Percentiles rank a stretch among this genome's conserved stretches.
These are phyloP conservation scores for Acanthornis magna DNA, from an alignment of 2,797 vertebrate species.

Conservation along the genomic window DNA sequence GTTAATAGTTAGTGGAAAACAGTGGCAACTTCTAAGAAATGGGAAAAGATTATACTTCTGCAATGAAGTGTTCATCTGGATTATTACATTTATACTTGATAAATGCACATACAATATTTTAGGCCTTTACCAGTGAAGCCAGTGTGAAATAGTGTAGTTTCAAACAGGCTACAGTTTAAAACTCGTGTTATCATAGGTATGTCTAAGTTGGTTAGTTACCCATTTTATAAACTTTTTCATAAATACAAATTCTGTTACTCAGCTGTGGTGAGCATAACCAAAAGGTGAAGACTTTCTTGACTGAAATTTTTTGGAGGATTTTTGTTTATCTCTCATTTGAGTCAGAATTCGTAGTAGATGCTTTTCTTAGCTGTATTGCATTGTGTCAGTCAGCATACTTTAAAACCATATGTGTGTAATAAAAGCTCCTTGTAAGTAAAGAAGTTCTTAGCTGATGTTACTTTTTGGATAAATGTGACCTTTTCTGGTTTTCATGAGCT, in stretches of 20 bases:
- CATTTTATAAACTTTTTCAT: neutral
- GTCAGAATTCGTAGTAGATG: neutral
- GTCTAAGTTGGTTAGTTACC: neutral
- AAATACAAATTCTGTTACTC: neutral
- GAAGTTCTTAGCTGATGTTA: neutral
- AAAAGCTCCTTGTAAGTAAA: neutral
- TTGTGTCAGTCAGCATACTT: neutral
- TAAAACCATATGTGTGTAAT: neutral
- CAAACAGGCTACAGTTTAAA: neutral
- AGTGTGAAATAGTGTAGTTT: neutral
- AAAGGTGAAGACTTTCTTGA: neutral
- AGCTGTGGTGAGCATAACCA: neutral
- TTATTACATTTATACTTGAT: neutral
- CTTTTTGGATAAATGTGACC: neutral
- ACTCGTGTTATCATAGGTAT: accelerated
- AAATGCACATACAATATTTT: neutral
- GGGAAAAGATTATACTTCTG: neutral
- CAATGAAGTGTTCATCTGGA: neutral
- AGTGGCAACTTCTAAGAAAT: neutral
- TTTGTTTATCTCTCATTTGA: neutral
- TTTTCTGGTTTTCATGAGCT: neutral
- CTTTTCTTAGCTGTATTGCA: neutral
- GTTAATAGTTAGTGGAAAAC: neutral
- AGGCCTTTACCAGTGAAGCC: neutral
- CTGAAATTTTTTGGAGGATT: neutral